Evolutionary conservation across 2,797 vertebrate genomes (phyloP), one percentile per base, ranked within the genome.

Genomic region (Denticeps clupeoides): DNA sequence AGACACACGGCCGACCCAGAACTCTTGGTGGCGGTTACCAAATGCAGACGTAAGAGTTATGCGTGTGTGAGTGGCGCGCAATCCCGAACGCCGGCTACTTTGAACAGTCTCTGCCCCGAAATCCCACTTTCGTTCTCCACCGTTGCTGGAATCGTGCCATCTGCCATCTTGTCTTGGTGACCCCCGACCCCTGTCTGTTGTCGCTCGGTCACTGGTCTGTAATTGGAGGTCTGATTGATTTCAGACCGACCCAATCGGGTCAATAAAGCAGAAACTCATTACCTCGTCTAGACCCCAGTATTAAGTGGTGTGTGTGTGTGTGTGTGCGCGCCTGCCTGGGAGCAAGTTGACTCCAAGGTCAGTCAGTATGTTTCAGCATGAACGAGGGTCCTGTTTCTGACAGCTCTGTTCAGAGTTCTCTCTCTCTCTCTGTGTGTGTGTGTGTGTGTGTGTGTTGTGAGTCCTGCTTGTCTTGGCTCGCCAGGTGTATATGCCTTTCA

Each of bases 161-260:
- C 58, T 22, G 1, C 1, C 11, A 49, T 9, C 15, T 57, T 23
- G 5, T 31, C 25, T 15, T 11, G 12, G 3, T 37, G 7, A 16
- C 37, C n/a, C 2, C 12, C 4, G 3, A n/a, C 5, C 26, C 1
- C 2, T 35, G 47, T 55, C 38, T 21, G 51, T 45, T 22, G 46
- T 51, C 35, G 37, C 22, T 23, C 49, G 41, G 33, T 58, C 41
- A 31, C 19, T 25, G 18, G 23, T 22, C 5, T 5, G 48, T 45
- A 49, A 28, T 32, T 35, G 49, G 47, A 53, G 46, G 53, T 73
- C 59, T 67, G 50, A 62, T 49, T 38, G 51, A 68, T 71, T 51
- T 49, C n/a, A 45, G 46, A 63, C 63, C 63, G 62, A 69, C 67
- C 48, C 10, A 22, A 49, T 28, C 5, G 51, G n/a, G 37, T 49